Evolutionary conservation across 1,140 invertebrate genomes (phyloP).

Genomic region (Drosophila varians): DNA sequence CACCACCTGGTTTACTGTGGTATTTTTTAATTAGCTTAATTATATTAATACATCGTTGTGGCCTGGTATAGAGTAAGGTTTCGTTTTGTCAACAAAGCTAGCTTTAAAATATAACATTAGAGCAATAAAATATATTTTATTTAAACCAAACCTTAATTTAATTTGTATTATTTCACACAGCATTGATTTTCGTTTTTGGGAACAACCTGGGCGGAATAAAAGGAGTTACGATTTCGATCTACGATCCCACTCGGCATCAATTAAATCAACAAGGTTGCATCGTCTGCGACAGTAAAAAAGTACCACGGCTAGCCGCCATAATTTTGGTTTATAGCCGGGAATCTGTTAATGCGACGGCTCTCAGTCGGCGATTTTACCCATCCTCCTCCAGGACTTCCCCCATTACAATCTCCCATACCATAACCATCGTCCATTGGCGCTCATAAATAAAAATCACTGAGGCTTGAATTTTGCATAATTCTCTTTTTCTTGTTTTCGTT

Average conservation of each 20-base stretch:
- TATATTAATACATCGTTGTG: too few relatives aligned
- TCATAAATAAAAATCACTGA: slow-evolving; percentile 79
- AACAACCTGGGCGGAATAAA: slow-evolving; percentile 6
- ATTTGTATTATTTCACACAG: not conserved
- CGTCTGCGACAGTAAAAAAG: slow-evolving; percentile 55
- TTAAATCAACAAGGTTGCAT: slow-evolving; percentile 72
- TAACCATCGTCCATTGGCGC: slow-evolving; percentile 38
- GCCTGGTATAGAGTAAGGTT: too few relatives aligned
- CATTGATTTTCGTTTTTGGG: not conserved
- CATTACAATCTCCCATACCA: not conserved
- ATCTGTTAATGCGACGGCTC: slow-evolving; percentile 75
- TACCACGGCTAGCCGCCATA: slow-evolving; percentile 54
- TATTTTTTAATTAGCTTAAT: too few relatives aligned
- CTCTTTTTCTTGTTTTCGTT: slow-evolving; percentile 40
- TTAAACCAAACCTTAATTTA: too few relatives aligned
- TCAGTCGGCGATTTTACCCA: slow-evolving; percentile 15
- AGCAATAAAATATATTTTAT: too few relatives aligned
- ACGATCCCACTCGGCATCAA: slow-evolving; percentile 67
- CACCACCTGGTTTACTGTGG: too few relatives aligned
- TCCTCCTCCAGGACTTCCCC: not conserved
- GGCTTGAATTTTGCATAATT: slow-evolving; percentile 75
- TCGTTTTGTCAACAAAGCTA: too few relatives aligned
- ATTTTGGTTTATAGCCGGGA: slow-evolving; percentile 74
- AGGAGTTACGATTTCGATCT: slow-evolving; percentile 11
- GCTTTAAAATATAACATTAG: too few relatives aligned